Conservation (phyloP, 2,888 invertebrate genomes). For the Zhuqinia jingwanae region DNA sequence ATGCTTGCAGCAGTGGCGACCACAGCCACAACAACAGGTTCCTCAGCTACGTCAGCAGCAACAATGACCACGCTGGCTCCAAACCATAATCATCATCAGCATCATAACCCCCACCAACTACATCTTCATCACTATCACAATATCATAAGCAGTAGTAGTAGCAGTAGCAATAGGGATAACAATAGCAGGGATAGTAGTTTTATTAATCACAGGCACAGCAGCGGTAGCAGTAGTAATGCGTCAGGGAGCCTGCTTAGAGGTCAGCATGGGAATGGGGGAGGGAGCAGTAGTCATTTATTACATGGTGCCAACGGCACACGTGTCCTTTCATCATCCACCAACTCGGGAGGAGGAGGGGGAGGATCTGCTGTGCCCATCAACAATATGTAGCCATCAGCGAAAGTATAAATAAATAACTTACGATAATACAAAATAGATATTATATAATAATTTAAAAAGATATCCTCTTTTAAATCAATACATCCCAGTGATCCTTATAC, state of each 20-base stretch:
- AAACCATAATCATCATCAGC: slow-evolving; percentile 41
- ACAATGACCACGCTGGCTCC: neutral
- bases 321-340: slow-evolving; percentile 29
- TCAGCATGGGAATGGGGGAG: slow-evolving; percentile 48
- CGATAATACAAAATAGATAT: too few species aligned
- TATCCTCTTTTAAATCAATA: too few species aligned
- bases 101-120: too few species aligned
- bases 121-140: slow-evolving; percentile 38
- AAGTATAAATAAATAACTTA: slow-evolving; percentile 5
- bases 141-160: slow-evolving; percentile 10
- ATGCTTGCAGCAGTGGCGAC: neutral
- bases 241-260: slow-evolving; percentile 51
- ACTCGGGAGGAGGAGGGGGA: slow-evolving; percentile 42
- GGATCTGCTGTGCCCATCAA: slow-evolving; percentile 48
- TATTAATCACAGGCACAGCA: too few species aligned
- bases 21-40: slow-evolving; percentile 28
- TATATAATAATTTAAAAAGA: too few species aligned
- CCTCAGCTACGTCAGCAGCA: slow-evolving; percentile 2
- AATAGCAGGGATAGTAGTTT: too few species aligned
- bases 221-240: slow-evolving; percentile 30
- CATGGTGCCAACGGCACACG: slow-evolving; percentile 62
- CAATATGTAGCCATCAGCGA: slow-evolving; percentile 49
- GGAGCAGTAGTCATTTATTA: slow-evolving; percentile 51
- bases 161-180: slow-evolving; percentile 44
- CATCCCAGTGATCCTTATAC: too few species aligned